Percentiles rank a stretch among this genome's conserved stretches.
Evolutionary conservation across 1,140 invertebrate species (phyloP).

Genomic region (Brachionus angularis): DNA sequence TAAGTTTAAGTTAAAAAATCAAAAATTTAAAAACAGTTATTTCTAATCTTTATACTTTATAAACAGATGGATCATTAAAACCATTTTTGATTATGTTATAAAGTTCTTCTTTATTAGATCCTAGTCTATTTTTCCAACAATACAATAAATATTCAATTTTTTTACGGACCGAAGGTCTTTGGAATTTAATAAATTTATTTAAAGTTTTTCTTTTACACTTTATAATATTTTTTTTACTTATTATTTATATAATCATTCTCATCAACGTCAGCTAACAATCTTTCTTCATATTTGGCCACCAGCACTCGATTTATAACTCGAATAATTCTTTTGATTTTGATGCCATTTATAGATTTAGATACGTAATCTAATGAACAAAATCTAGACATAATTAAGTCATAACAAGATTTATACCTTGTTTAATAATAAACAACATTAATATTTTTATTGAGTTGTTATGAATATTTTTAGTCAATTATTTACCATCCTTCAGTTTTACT

Average conservation of each 20-base stretch:
- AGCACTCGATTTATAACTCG: slow-evolving; percentile 55
- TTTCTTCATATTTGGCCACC: slow-evolving; percentile 53
- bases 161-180: slow-evolving; percentile 32
- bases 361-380: slow-evolving; percentile 56
- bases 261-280: slow-evolving; percentile 48
- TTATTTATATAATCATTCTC: slow-evolving; percentile 45
- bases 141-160: slow-evolving; percentile 39
- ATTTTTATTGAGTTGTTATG: neutral
- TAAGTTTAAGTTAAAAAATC: neutral
- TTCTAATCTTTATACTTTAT: slow-evolving; percentile 48
- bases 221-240: slow-evolving; percentile 14
- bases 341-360: slow-evolving; percentile 50
- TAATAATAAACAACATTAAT: slow-evolving; percentile 32
- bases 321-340: slow-evolving; percentile 53
- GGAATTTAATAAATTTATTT: neutral
- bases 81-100: slow-evolving; percentile 47
- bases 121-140: slow-evolving; percentile 2
- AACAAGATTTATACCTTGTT: slow-evolving; percentile 55
- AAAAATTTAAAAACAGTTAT: neutral
- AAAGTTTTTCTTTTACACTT: neutral
- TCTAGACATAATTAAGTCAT: slow-evolving; percentile 56
- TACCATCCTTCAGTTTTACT: slow-evolving; percentile 51
- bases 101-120: slow-evolving; percentile 24
- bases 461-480: slow-evolving; percentile 6
- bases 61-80: slow-evolving; percentile 52